Base-by-base conservation (phyloP, 2,888 invertebrate species). In the Sthenelais limicola region DNA sequence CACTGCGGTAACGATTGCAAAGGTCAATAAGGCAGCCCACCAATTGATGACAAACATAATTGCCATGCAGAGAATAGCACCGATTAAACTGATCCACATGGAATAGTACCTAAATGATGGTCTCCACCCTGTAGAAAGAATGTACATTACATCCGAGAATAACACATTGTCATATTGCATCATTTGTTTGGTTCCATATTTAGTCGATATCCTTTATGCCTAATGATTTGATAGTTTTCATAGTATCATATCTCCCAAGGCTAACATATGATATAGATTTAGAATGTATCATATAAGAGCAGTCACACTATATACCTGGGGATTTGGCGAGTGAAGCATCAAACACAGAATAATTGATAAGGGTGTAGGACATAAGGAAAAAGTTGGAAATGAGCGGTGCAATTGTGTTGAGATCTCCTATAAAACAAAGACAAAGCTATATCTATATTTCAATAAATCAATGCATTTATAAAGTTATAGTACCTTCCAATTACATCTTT, bases 1-100 rank as follows among this genome's bases (percentile, higher is more conserved):
- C 26, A 98, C 91, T 0, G 93, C 93, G 26, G 81, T 80, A 83
- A 96, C 94, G 72, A 96, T 91, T 77, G 92, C 92, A 84, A 97
- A 94, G 0, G 97, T 97, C 78, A 96, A 90, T n/a, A 98, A 91
- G 0, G 97, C 96, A 75, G 95, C 95, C 84, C 92, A 90, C 94
- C 96, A 97, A 85, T 95, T 94, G 86, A 97, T 96, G 58, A 97
- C 91, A 87, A 98, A 93, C 97, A 98, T 98, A 76, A 97, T 95
- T 43, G 91, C 92, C 18, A 90, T 81, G 80, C 90, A 89, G 1
- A 88, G 74, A 71, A 88, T 71, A 51, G 88, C 85, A 66, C 88
- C 88, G 3, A 85, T 15, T 33, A 88, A 79, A 77, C 85, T 85
- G 56, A 84, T 74, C 87, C 87, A 89, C 78, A 82, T 83, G 74